Base-by-base conservation (phyloP, 2,797 vertebrate genomes). In the Sebastiscus tertius region DNA sequence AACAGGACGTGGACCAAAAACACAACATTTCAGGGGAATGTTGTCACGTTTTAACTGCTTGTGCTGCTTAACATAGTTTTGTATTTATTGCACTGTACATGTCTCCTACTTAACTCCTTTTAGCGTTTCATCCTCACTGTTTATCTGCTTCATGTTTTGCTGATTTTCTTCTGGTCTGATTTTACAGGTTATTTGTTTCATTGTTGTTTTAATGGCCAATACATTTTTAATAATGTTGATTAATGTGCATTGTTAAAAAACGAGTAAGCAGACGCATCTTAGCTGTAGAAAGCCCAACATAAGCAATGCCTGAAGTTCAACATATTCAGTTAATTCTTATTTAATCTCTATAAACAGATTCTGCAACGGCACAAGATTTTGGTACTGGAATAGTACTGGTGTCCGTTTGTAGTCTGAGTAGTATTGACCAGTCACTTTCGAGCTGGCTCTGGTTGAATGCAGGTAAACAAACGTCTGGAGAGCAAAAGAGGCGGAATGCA, bases 331-430 rank as follows among this genome's bases (percentile, higher is more conserved):
- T 24, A 10, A 6, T 65, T 29, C 24, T 65, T 52, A n/a, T n/a
- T n/a, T n/a, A 36, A 36, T 46, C 42, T 46, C 16, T 46, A 46
- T 16, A 42, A 16, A 46, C 42, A 46, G 46, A 49, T 49, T 20
- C 46, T 49, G 46, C 46, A 49, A 20, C 18, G 1, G 46, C 18
- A 18, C 42, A 46, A 46, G 42, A 46, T 46, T 46, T 46, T 46
- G 42, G 16, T 46, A 46, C 0, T 1, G 46, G 46, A 49, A 49
- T 0, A 2, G 18, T 49, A 20, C 16, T 49, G 46, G 3, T 0
- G 20, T 49, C 1, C 0, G 3, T 49, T 20, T 49, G 16, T 49
- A 49, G 46, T 4, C 46, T 20, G 18, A 20, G 46, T 49, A 49
- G 8, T 49, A 49, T 49, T 49, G 18, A 49, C 46, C 46, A 49